Evolutionary conservation across 2,113 vertebrate genomes (phyloP).

Genomic region (Steatornis caripensis): DNA sequence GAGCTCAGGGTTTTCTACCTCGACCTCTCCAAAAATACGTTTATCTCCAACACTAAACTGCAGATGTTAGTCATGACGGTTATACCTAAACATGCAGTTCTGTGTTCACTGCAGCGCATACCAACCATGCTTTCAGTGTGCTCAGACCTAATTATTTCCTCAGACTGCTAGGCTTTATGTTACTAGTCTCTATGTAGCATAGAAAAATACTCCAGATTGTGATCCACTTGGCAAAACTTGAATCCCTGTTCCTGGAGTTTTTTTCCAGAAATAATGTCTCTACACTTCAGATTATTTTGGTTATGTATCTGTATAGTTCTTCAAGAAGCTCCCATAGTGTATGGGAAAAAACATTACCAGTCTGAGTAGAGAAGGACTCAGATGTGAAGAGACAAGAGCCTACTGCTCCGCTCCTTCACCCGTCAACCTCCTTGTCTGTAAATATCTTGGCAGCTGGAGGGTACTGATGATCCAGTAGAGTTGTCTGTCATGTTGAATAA

Average conservation of each 20-base stretch:
- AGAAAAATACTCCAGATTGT: conserved; percentile 57
- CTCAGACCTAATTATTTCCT: conserved; percentile 66
- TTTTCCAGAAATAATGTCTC: conserved; percentile 49
- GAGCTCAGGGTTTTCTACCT: not conserved
- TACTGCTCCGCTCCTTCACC: not conserved
- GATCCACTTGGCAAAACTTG: conserved; percentile 61
- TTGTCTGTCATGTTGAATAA: not conserved
- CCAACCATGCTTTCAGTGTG: not conserved
- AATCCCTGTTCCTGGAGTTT: conserved; percentile 39
- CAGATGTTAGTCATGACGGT: not conserved
- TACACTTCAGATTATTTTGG: conserved; percentile 4
- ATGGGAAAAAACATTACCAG: not conserved
- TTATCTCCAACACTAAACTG: not conserved
- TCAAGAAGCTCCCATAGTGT: not conserved
- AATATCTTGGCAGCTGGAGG: not conserved
- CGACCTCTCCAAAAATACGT: not conserved
- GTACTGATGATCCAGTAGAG: not conserved
- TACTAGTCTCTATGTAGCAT: conserved; percentile 6
- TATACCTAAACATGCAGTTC: not conserved
- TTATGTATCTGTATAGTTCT: not conserved
- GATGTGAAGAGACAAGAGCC: not conserved
- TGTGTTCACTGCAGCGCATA: not conserved
- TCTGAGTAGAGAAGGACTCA: not conserved
- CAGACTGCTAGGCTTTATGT: conserved; percentile 29
- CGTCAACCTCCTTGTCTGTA: not conserved